phyloP scores from a whole-genome alignment of 1,140 invertebrate species.

The Copidosoma floridanum region DNA sequence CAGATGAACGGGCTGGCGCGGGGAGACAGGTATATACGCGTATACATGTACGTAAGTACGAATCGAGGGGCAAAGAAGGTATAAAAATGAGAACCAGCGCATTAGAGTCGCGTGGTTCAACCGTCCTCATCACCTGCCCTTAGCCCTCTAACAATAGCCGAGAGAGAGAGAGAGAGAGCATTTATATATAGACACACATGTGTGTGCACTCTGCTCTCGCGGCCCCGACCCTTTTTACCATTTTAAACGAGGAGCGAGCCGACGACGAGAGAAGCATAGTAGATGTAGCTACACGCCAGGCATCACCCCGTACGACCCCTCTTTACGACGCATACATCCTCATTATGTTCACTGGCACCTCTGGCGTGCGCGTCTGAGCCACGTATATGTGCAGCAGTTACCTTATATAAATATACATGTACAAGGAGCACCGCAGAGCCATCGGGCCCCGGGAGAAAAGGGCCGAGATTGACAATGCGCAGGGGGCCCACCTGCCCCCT shows the following conservation, averaged over 20 bases:
- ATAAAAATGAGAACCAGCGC: constrained; percentile 4
- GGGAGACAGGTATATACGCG: too few relatives aligned
- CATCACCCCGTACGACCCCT: too few relatives aligned
- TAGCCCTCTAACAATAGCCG: too few relatives aligned
- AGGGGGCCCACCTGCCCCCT: constrained; percentile 56
- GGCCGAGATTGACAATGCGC: constrained; percentile 57
- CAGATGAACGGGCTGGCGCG: too few relatives aligned
- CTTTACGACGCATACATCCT: constrained; percentile 40
- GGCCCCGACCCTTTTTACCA: constrained; percentile 35
- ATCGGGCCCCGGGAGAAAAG: constrained; percentile 33
- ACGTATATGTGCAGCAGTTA: constrained; percentile 5
- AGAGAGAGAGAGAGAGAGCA: too few relatives aligned
- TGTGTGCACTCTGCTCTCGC: constrained; percentile 32
- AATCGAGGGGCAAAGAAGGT: background rate
- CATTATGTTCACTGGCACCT: constrained; percentile 39
- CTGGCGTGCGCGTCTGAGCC: constrained; percentile 14
- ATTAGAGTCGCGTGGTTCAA: constrained; percentile 53
- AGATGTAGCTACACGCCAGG: constrained; percentile 6
- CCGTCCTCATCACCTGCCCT: constrained; percentile 57
- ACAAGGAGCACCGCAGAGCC: constrained; percentile 19
- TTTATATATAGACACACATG: too few relatives aligned
- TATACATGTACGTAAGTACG: too few relatives aligned
- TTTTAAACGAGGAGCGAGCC: constrained; percentile 9
- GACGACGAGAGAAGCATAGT: constrained; percentile 15
- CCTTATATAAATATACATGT: constrained; percentile 28